Evolutionary conservation across 2,888 invertebrate genomes (phyloP).

Genomic region (Rhagonycha lutea): DNA sequence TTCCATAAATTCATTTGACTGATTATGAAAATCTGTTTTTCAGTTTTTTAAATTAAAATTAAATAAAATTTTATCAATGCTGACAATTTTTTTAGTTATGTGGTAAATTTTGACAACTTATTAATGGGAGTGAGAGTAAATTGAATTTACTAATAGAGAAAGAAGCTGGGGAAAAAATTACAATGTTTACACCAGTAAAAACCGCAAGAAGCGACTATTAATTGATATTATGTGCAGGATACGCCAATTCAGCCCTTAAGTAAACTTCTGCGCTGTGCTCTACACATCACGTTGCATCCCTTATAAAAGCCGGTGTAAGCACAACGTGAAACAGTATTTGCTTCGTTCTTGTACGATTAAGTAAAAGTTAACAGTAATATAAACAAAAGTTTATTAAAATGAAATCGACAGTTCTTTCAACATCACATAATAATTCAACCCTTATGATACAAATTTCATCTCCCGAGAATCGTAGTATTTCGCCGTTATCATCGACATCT

Average conservation of each 20-base stretch:
- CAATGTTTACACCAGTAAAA: conserved; percentile 13
- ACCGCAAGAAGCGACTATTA: conserved; percentile 23
- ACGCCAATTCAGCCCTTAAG: conserved; percentile 4
- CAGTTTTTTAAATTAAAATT: too few relatives aligned
- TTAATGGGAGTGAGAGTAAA: neutral
- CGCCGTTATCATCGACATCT: conserved; percentile 59
- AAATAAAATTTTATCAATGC: neutral
- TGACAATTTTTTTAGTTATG: neutral
- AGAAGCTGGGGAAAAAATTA: neutral
- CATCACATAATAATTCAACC: conserved; percentile 35
- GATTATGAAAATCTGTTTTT: too few relatives aligned
- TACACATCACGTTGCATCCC: conserved; percentile 42
- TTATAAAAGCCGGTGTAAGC: conserved; percentile 47
- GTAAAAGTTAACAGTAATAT: conserved; percentile 2
- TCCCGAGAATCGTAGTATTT: conserved; percentile 49
- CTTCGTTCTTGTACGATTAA: conserved; percentile 18
- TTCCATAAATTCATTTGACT: neutral
- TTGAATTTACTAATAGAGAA: neutral
- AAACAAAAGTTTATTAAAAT: conserved; percentile 11
- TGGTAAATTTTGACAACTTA: neutral
- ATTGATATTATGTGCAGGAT: conserved; percentile 4
- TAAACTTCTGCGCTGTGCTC: conserved; percentile 37
- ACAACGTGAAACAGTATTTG: conserved; percentile 34
- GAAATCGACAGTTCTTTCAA: conserved; percentile 30
- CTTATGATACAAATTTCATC: conserved; percentile 41